A percentile compares a stretch with the other conserved stretches of the same genome.
phyloP scores from a whole-genome alignment of 2,113 vertebrate species.

The Leuciscus idus region DNA sequence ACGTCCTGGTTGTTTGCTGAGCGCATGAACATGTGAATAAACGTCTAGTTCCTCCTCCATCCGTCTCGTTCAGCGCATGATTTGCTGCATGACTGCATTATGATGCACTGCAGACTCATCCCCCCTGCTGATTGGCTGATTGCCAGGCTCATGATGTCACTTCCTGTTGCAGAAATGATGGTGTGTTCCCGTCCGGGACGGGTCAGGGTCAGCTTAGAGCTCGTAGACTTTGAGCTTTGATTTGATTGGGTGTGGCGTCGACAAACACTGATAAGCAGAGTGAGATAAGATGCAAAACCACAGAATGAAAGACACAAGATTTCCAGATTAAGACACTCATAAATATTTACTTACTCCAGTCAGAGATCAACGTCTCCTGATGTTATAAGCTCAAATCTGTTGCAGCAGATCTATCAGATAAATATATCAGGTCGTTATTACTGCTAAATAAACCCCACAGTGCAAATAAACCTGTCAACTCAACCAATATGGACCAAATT shows the following conservation, averaged over 20 bases:
- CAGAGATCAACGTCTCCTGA: neutral
- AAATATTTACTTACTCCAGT: neutral
- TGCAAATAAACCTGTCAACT: too few relatives aligned
- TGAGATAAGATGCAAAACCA: neutral
- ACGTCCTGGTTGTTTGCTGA: neutral
- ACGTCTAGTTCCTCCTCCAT: neutral
- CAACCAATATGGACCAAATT: too few relatives aligned
- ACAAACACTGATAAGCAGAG: neutral
- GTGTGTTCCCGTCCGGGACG: neutral
- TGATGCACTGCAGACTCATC: slow-evolving; percentile 7
- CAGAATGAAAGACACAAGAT: neutral
- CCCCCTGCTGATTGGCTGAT: neutral
- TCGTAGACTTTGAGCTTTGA: slow-evolving; percentile 18
- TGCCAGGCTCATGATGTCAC: slow-evolving; percentile 21
- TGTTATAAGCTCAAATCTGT: neutral
- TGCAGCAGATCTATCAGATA: too few relatives aligned
- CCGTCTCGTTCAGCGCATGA: neutral
- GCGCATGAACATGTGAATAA: too few relatives aligned
- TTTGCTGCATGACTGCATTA: neutral
- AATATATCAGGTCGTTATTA: too few relatives aligned
- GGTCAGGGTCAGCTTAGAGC: neutral
- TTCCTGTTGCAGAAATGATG: slow-evolving; percentile 34
- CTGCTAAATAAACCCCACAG: too few relatives aligned
- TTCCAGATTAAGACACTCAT: neutral
- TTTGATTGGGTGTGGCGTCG: neutral